Percentiles rank a stretch among this genome's conserved stretches.
These are phyloP conservation scores for Petrocephalus microphthalmus DNA, from an alignment of 2,113 vertebrate species.

Conservation along the genomic window DNA sequence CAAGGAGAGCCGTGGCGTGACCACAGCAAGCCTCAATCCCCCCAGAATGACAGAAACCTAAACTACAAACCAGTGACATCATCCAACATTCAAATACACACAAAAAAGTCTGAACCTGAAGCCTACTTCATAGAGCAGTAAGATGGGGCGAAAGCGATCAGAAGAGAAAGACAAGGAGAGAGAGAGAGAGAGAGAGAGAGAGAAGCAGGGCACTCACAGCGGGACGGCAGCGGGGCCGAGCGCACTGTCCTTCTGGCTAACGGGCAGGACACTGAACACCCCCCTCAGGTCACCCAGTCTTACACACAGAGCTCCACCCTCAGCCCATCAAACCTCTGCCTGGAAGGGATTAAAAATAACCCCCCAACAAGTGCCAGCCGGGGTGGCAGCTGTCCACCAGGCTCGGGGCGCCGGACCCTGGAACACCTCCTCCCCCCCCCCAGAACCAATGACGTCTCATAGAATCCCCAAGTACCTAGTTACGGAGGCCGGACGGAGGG, in stretches of 20 bases:
- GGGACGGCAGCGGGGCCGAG: slow-evolving; percentile 17
- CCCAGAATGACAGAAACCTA: not conserved
- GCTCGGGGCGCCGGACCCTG: not conserved
- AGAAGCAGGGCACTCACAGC: slow-evolving; percentile 44
- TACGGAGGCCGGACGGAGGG: not conserved
- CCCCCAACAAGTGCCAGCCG: slow-evolving; percentile 26
- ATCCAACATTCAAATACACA: not conserved
- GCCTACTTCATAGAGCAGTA: not conserved
- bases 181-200: no score
- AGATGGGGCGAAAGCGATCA: not conserved
- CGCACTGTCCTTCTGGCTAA: slow-evolving; percentile 27
- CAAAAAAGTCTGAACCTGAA: not conserved
- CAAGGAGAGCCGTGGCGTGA: not conserved
- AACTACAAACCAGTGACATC: not conserved
- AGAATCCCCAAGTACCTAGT: not conserved
- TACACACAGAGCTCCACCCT: slow-evolving; percentile 26
- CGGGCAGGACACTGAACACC: slow-evolving; percentile 34
- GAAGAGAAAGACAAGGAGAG: not conserved
- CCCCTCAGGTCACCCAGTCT: slow-evolving; percentile 30
- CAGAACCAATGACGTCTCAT: not conserved
- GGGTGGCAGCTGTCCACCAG: slow-evolving; percentile 54
- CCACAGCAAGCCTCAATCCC: not conserved
- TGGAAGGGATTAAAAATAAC: slow-evolving; percentile 64
- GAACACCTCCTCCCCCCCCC: slow-evolving; percentile 4
- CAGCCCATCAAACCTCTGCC: slow-evolving; percentile 36